A percentile compares a stretch with the other conserved stretches of the same genome.
phyloP scores from a whole-genome alignment of 2,113 vertebrate genomes.

The Nesogale talazaci region DNA sequence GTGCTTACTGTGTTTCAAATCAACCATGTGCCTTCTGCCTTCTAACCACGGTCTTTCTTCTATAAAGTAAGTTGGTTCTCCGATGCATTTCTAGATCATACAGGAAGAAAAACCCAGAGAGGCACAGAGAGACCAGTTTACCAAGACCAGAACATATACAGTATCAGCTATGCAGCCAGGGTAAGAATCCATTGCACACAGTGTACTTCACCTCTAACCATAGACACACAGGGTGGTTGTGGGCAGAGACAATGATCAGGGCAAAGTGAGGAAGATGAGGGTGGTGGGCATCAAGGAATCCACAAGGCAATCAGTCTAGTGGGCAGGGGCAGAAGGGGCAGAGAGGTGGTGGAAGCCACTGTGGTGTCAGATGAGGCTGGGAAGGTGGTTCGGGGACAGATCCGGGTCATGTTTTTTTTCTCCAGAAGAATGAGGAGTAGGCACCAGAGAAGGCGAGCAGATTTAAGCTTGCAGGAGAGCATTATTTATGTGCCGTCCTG shows the following conservation, averaged over 20 bases:
- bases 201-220: background rate
- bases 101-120: background rate
- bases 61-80: background rate
- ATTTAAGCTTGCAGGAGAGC: conserved; percentile 61
- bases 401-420: conserved; percentile 67
- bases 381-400: conserved; percentile 76
- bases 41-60: background rate
- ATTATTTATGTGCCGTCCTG: conserved; percentile 78
- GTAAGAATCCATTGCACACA: background rate
- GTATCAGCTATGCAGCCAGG: too few relatives aligned
- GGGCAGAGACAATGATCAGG: background rate
- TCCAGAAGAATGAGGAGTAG: conserved; percentile 28
- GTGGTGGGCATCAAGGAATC: background rate
- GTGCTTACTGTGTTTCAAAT: background rate
- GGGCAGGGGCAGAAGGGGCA: background rate
- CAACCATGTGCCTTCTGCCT: background rate
- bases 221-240: background rate
- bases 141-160: background rate
- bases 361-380: conserved; percentile 48
- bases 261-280: background rate
- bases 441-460: conserved; percentile 55
- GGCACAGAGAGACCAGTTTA: background rate
- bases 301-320: background rate
- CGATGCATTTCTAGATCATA: background rate
- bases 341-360: background rate